Conservation (phyloP, 30 jellyfish, hydroid and myxozoan species). For the Clytia hemisphaerica region DNA sequence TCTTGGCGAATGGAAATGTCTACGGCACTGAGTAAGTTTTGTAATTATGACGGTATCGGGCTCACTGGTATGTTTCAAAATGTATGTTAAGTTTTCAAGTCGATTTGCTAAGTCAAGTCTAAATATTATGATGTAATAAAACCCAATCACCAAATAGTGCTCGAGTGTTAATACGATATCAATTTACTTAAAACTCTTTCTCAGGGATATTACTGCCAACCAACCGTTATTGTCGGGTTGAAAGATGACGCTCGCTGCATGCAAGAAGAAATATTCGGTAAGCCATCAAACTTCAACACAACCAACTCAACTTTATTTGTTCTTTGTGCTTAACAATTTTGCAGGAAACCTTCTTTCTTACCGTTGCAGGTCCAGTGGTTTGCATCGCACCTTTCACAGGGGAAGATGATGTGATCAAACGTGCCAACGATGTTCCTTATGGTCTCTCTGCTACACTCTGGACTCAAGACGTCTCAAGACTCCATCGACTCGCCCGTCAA, state of each 20-base stretch:
- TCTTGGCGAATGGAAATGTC: no score
- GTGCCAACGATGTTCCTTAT: constrained; percentile 78
- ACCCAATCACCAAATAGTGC: no score
- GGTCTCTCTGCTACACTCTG: constrained; percentile 84
- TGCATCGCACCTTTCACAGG: constrained; percentile 82
- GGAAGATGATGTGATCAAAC: constrained; percentile 71
- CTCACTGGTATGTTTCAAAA: no score
- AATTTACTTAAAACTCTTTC: no score
- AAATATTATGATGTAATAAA: no score
- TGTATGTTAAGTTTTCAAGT: no score
- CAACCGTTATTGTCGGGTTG: constrained; percentile 60
- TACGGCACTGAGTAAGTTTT: no score
- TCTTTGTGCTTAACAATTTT: neutral
- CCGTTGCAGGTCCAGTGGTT: constrained; percentile 66
- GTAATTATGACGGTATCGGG: no score
- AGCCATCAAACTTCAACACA: neutral
- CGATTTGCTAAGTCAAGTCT: no score
- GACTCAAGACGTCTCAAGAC: constrained; percentile 60
- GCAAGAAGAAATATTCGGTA: constrained; percentile 95
- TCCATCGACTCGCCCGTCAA: constrained; percentile 74
- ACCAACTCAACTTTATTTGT: neutral
- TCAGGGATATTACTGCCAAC: constrained; percentile 75
- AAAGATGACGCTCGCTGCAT: constrained; percentile 60
- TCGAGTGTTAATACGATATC: no score
- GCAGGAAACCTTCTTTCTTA: neutral